Evolutionary conservation across 1,140 invertebrate species (phyloP).

Genomic region (Caenorhabditis inopinata): DNA sequence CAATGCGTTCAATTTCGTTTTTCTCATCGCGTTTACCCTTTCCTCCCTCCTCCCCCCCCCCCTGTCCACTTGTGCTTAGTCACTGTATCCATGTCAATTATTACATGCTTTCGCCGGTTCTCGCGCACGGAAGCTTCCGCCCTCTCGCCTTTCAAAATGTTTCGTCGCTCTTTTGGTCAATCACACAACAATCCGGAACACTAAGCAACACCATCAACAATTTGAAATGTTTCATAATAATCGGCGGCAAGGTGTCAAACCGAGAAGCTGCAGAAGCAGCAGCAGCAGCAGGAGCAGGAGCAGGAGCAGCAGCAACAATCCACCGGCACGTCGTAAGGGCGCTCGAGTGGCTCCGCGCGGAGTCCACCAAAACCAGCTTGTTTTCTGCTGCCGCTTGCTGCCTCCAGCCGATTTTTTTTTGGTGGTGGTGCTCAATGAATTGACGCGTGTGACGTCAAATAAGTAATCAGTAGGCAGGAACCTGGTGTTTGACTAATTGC

Average conservation of each 20-base stretch:
- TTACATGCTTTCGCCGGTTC: conserved; percentile 8
- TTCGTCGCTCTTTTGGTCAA: neutral
- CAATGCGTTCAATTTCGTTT: neutral
- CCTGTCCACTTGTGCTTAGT: neutral
- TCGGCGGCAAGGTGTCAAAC: conserved; percentile 31
- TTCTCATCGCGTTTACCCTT: neutral
- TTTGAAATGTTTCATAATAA: conserved; percentile 32
- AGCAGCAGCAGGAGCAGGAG: too few species aligned
- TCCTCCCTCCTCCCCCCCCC: neutral
- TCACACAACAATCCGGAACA: conserved; percentile 18
- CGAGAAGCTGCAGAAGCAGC: neutral
- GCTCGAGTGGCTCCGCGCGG: conserved; percentile 27
- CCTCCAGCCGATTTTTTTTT: neutral
- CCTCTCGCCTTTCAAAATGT: neutral
- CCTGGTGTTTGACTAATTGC: conserved; percentile 8
- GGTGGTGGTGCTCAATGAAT: too few species aligned
- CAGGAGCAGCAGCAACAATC: neutral
- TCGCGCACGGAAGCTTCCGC: neutral
- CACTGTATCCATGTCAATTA: conserved; percentile 35
- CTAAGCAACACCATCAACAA: neutral
- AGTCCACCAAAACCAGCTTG: conserved; percentile 12
- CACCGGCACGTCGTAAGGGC: neutral
- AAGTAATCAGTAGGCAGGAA: conserved; percentile 19
- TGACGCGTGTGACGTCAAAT: conserved; percentile 13
- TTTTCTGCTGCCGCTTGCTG: neutral